Evolutionary conservation across 37 sponge, comb jelly and placozoan species (phyloP), one percentile per base, ranked within the genome.

Genomic region (Ephydatia muelleri): DNA sequence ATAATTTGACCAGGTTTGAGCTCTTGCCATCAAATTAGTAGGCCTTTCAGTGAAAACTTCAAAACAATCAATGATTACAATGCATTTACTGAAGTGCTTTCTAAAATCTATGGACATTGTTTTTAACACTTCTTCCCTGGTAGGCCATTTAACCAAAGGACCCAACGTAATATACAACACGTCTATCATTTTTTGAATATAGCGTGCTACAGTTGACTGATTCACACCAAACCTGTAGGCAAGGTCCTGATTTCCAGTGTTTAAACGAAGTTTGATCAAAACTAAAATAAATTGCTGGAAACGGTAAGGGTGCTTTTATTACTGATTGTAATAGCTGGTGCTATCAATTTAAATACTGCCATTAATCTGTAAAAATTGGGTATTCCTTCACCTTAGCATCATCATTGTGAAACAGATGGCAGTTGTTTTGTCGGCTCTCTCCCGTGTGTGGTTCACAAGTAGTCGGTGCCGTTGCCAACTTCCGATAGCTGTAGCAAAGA

Each of bases 81-180:
- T 88, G 48, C 92, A 92, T 23, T 75, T 27, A 27, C 32, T 69
- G 65, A 81, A 84, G 26, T 83, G 23, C 48, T 80, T 86, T 75
- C 72, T 68, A 76, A 91, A 91, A 28, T 77, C 83, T 73, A 83
- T 77, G 16, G 91, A 87, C 91, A 91, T 91, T 8, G 87, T 91
- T 70, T 86, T 71, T 36, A 85, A 22, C 72, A 88, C 64, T 82
- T 82, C 72, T 6, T 82, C 83, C 38, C 79, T 33, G 25, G 70
- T 57, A 19, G 88, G 78, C 83, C 88, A 88, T 43, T 70, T 82
- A n/a, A 82, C 47, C 34, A 82, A 70, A 29, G 71, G 40, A 67
- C 25, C 28, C 25, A 86, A 49, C 36, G 73, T 64, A 39, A 12
- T 32, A 38, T 86, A 70, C 74, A 86, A 30, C 68, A 86, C 65